phyloP scores from a whole-genome alignment of 2,113 vertebrate species.

The Tricholaema leucomelas region DNA sequence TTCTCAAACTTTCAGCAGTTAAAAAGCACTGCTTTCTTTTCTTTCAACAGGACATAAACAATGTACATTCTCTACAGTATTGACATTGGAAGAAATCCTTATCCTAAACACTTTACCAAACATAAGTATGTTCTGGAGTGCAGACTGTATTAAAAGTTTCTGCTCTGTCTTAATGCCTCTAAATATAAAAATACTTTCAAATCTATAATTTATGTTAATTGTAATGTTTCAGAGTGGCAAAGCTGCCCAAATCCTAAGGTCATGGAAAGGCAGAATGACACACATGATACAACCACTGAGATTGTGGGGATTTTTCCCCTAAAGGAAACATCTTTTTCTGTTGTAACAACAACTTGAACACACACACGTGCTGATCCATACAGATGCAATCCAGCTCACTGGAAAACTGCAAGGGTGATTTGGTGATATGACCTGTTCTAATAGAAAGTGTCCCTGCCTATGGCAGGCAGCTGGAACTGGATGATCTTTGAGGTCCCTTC shows the following conservation, averaged over 20 bases:
- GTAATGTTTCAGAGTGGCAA: conserved; percentile 22
- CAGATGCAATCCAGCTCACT: not conserved
- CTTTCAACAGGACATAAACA: not conserved
- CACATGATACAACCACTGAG: not conserved
- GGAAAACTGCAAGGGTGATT: not conserved
- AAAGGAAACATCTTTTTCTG: not conserved
- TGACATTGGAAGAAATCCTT: not conserved
- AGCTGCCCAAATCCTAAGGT: conserved; percentile 26
- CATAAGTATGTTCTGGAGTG: not conserved
- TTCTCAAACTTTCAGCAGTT: not conserved
- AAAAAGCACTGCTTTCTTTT: not conserved
- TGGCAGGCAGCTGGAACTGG: too few species aligned
- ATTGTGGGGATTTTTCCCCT: not conserved
- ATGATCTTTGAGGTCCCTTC: too few species aligned
- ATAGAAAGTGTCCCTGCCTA: too few species aligned
- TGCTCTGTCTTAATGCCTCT: conserved; percentile 8
- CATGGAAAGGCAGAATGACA: conserved; percentile 22
- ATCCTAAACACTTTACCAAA: not conserved
- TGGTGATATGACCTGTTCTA: too few species aligned
- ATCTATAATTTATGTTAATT: conserved; percentile 30
- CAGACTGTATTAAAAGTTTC: not conserved
- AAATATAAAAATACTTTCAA: conserved; percentile 60
- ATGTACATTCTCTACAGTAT: not conserved
- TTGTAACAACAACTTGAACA: rapidly evolving
- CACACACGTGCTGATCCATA: not conserved